Conservation (phyloP, 2,888 invertebrate genomes). For the Andricus quercusramuli region DNA sequence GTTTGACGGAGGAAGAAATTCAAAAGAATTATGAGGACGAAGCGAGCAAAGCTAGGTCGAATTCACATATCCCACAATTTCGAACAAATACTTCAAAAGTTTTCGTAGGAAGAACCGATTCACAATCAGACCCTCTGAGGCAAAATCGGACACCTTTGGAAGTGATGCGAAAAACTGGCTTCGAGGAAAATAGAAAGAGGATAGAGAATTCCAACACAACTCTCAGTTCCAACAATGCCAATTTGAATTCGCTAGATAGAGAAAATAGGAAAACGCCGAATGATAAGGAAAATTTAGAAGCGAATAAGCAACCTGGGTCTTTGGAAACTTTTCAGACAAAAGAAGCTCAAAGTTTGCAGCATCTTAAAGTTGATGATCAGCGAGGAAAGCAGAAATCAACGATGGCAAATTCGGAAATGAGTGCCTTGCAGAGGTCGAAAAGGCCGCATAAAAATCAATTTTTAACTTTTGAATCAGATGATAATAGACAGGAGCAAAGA, state of each 20-base stretch:
- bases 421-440: conserved; percentile 42
- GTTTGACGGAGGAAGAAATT: conserved; percentile 60
- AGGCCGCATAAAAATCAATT: background rate
- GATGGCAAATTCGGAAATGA: conserved; percentile 45
- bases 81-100: background rate
- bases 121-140: background rate
- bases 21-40: conserved; percentile 5
- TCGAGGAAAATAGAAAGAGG: conserved; percentile 20
- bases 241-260: background rate
- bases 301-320: background rate
- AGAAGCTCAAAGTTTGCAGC: background rate
- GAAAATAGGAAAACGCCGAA: background rate
- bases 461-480: background rate
- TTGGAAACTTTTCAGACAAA: background rate
- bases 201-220: background rate
- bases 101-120: background rate
- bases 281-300: conserved; percentile 2
- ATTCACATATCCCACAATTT: background rate
- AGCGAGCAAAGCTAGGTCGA: background rate
- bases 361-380: background rate
- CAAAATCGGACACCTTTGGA: conserved; percentile 7
- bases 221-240: background rate
- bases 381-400: conserved; percentile 46
- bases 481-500: background rate
- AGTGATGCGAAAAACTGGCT: background rate